These are phyloP conservation scores for Edolisoma coerulescens DNA, from an alignment of 2,113 vertebrate genomes.

Conservation along the genomic window DNA sequence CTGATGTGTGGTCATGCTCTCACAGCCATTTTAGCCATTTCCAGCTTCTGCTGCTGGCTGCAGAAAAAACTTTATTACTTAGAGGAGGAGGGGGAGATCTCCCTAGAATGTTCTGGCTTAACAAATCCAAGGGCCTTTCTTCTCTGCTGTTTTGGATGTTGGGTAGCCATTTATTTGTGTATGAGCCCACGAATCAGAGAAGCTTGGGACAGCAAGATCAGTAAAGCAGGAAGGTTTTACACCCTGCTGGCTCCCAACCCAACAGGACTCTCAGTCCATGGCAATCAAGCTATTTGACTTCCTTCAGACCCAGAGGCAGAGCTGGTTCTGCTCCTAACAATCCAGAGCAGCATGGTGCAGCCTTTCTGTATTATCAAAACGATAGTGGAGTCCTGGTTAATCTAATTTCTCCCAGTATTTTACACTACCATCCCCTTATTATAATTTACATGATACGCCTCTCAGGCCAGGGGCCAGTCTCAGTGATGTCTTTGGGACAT, in stretches of 20 bases:
- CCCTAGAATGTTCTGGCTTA: not conserved
- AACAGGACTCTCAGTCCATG: fast-evolving
- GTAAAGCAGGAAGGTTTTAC: not conserved
- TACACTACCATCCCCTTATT: not conserved
- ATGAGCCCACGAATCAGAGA: fast-evolving
- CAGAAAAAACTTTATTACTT: not conserved
- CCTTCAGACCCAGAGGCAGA: not conserved
- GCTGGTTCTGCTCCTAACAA: not conserved
- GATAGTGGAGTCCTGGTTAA: not conserved
- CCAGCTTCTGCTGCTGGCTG: not conserved
- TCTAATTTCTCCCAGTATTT: not conserved
- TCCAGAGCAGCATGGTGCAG: not conserved
- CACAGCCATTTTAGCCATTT: not conserved
- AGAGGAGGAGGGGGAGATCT: not conserved
- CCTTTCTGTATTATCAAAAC: not conserved
- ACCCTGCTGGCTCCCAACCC: not conserved
- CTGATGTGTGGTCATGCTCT: not conserved
- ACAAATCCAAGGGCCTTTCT: not conserved
- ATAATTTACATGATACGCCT: not conserved
- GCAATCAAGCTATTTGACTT: not conserved
- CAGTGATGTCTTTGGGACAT: not conserved
- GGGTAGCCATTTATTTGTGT: not conserved
- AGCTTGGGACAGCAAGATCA: not conserved
- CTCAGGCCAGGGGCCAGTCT: not conserved
- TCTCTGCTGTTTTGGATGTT: not conserved